Evolutionary conservation across 2,797 vertebrate genomes (phyloP).

Genomic region (Babyrousa celebensis): DNA sequence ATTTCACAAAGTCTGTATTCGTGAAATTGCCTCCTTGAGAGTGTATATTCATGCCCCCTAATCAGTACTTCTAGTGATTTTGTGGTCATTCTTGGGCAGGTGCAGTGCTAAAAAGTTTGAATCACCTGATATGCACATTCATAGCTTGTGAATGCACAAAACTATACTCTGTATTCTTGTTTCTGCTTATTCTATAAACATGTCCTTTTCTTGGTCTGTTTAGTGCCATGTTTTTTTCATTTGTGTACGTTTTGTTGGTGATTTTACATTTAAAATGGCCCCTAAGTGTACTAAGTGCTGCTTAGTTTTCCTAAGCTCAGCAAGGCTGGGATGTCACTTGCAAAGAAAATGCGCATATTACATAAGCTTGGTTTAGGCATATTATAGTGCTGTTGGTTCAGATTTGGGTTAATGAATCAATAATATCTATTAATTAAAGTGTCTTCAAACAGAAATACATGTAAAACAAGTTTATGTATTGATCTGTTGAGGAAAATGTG

Average conservation of each 20-base stretch:
- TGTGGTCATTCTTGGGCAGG: fast-evolving
- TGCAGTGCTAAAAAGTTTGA: background rate
- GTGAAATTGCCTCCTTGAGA: background rate
- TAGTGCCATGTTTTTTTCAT: background rate
- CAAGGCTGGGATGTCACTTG: background rate
- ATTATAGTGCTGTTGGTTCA: background rate
- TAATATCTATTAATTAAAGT: background rate
- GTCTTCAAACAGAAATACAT: background rate
- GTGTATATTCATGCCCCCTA: background rate
- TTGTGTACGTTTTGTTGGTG: background rate
- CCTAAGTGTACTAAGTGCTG: background rate
- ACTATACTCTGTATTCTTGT: fast-evolving
- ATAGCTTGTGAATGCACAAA: fast-evolving
- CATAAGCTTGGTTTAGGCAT: background rate
- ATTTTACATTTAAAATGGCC: background rate
- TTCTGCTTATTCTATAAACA: too few species aligned
- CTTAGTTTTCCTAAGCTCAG: too few species aligned
- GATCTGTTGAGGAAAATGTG: background rate
- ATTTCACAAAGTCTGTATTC: background rate
- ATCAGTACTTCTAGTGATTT: fast-evolving
- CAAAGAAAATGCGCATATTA: fast-evolving
- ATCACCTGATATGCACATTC: background rate
- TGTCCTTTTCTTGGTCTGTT: fast-evolving
- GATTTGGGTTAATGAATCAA: background rate
- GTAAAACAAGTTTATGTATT: background rate